Percentiles rank a stretch among this genome's conserved stretches.
Conservation (phyloP, 1,140 invertebrate genomes). For the Trichogramma pretiosum region DNA sequence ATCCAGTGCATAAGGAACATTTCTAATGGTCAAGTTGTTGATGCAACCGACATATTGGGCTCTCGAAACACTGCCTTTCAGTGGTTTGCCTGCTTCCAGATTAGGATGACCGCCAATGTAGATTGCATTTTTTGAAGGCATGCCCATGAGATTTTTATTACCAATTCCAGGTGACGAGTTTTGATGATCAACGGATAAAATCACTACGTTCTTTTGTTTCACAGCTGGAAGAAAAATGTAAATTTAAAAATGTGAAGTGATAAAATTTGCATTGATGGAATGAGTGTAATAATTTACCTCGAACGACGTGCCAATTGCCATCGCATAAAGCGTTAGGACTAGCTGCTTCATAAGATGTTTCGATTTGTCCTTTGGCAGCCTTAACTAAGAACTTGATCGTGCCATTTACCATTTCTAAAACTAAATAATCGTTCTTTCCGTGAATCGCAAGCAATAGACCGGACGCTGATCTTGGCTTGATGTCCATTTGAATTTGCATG, state of each 20-base stretch:
- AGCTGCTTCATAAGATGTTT: conserved; percentile 61
- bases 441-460: conserved; percentile 78
- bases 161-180: conserved; percentile 60
- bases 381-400: conserved; percentile 73
- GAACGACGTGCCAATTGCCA: conserved; percentile 86
- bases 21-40: conserved; percentile 54
- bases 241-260: conserved; percentile 2
- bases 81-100: conserved; percentile 37
- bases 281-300: conserved; percentile 51
- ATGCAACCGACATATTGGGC: conserved; percentile 79
- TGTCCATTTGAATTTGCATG: conserved; percentile 75
- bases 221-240: conserved; percentile 53
- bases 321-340: conserved; percentile 76
- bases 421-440: conserved; percentile 68
- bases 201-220: conserved; percentile 76
- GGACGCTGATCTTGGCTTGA: conserved; percentile 74
- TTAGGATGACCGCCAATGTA: conserved; percentile 82
- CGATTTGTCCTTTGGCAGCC: conserved; percentile 72
- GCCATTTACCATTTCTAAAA: conserved; percentile 83
- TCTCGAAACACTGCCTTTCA: conserved; percentile 51
- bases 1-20: conserved; percentile 51
- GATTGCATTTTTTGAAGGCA: conserved; percentile 75
- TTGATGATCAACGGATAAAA: conserved; percentile 70
- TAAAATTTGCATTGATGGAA: conserved; percentile 10
- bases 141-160: conserved; percentile 50